These are phyloP conservation scores for Scalopus aquaticus DNA, from an alignment of 2,113 vertebrate species.

Conservation along the genomic window DNA sequence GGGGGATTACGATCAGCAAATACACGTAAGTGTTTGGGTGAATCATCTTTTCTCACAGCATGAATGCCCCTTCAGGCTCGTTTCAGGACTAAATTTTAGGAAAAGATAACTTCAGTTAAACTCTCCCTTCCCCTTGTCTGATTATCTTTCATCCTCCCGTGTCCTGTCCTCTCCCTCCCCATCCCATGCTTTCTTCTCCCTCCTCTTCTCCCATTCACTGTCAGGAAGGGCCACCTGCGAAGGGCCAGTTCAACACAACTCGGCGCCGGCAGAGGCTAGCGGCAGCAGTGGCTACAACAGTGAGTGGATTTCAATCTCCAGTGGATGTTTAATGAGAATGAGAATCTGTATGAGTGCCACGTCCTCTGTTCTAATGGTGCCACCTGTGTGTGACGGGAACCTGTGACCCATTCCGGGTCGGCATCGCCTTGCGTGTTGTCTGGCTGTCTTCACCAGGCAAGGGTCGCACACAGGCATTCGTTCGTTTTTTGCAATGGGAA, in stretches of 20 bases:
- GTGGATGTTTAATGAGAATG: slow-evolving; percentile 76
- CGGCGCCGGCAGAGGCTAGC: slow-evolving; percentile 90
- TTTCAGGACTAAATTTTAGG: slow-evolving; percentile 55
- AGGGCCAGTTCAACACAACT: slow-evolving; percentile 87
- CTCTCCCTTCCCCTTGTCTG: slow-evolving; percentile 83
- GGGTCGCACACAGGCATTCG: neutral
- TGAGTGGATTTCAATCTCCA: slow-evolving; percentile 87
- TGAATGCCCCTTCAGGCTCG: slow-evolving; percentile 51
- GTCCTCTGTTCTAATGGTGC: neutral
- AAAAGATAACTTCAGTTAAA: slow-evolving; percentile 79
- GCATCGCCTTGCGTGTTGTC: slow-evolving; percentile 6
- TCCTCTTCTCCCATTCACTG: slow-evolving; percentile 86
- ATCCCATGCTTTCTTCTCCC: slow-evolving; percentile 79
- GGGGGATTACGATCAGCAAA: slow-evolving; percentile 27
- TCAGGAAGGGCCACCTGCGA: slow-evolving; percentile 90
- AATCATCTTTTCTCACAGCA: slow-evolving; percentile 49
- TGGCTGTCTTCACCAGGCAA: slow-evolving; percentile 39
- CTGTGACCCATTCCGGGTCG: neutral
- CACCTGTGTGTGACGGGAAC: neutral
- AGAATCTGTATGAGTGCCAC: slow-evolving; percentile 62
- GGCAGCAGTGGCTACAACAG: slow-evolving; percentile 90
- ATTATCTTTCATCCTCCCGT: slow-evolving; percentile 79
- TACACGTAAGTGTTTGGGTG: neutral
- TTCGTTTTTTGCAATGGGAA: neutral
- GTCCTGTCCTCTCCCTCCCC: slow-evolving; percentile 70